phyloP scores from a whole-genome alignment of 2,797 vertebrate species.

The Helicolenus hilgendorfi region DNA sequence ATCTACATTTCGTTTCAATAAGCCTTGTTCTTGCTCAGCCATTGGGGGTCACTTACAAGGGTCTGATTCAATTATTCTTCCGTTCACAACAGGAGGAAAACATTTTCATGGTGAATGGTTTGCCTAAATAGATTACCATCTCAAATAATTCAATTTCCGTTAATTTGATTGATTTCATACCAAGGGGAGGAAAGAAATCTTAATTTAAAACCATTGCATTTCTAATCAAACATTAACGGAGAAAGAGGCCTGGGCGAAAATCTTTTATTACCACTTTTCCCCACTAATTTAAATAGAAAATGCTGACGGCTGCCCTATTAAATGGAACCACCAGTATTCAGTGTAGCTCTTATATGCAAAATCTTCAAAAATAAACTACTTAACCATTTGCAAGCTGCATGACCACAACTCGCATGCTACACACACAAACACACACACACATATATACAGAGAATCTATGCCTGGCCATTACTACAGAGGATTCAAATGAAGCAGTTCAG shows the following conservation, averaged over 20 bases:
- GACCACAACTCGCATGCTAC: neutral
- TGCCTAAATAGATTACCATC: constrained; percentile 87
- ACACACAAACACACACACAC: constrained; percentile 6
- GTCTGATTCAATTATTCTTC: constrained; percentile 86
- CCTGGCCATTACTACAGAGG: constrained; percentile 79
- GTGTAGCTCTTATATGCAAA: constrained; percentile 11
- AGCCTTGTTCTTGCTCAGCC: constrained; percentile 67
- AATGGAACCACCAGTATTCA: constrained; percentile 56
- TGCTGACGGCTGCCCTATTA: constrained; percentile 74
- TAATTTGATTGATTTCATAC: constrained; percentile 89
- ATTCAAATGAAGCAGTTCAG: constrained; percentile 85
- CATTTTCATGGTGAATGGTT: constrained; percentile 87
- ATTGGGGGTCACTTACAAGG: constrained; percentile 81
- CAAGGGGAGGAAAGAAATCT: constrained; percentile 74
- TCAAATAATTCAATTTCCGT: constrained; percentile 88
- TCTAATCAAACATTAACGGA: constrained; percentile 86
- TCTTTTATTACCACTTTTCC: constrained; percentile 77
- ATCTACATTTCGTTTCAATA: constrained; percentile 72
- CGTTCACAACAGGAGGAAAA: constrained; percentile 84
- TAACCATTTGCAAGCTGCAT: constrained; percentile 51
- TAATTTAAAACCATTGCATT: constrained; percentile 87
- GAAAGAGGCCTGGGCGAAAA: constrained; percentile 72
- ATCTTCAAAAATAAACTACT: constrained; percentile 52
- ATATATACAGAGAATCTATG: constrained; percentile 58
- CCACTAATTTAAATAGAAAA: constrained; percentile 80